A percentile compares a stretch with the other conserved stretches of the same genome.
Evolutionary conservation across 2,888 invertebrate genomes (phyloP).

Genomic region (Nemotelus pantherinus): DNA sequence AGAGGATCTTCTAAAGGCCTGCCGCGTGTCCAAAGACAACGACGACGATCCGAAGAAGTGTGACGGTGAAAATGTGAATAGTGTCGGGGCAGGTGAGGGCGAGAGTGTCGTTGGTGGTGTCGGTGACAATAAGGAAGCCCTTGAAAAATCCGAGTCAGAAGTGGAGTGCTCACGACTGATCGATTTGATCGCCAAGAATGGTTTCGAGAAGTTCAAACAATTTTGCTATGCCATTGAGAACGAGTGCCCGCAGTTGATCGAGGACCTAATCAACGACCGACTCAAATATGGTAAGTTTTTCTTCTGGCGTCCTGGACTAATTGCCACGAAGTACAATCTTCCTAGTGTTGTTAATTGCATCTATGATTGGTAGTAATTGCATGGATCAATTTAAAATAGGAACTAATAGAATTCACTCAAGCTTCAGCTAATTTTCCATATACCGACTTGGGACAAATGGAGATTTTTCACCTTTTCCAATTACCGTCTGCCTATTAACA

Average conservation of each 20-base stretch:
- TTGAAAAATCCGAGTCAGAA: slow-evolving; percentile 44
- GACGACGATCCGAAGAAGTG: not conserved
- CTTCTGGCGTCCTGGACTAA: not conserved
- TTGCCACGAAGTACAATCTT: too few relatives aligned
- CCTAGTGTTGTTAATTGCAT: too few relatives aligned
- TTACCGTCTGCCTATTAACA: too few relatives aligned
- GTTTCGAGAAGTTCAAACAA: slow-evolving; percentile 70
- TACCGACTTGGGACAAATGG: not conserved
- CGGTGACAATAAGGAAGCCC: slow-evolving; percentile 43
- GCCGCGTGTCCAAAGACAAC: slow-evolving; percentile 50
- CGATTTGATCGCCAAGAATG: slow-evolving; percentile 72
- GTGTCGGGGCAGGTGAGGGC: not conserved
- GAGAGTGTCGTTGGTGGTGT: not conserved
- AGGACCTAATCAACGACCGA: slow-evolving; percentile 71
- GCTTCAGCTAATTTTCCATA: not conserved
- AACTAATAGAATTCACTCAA: not conserved
- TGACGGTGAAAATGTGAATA: not conserved
- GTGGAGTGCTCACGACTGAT: slow-evolving; percentile 70
- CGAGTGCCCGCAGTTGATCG: slow-evolving; percentile 72
- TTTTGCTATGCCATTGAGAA: slow-evolving; percentile 71
- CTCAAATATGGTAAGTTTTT: slow-evolving; percentile 64
- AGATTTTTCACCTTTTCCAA: not conserved
- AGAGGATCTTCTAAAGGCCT: slow-evolving; percentile 65
- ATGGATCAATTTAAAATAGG: too few relatives aligned
- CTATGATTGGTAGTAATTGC: too few relatives aligned